Evolutionary conservation across 2,113 vertebrate species (phyloP).

Genomic region (Orientallactaga bullata): DNA sequence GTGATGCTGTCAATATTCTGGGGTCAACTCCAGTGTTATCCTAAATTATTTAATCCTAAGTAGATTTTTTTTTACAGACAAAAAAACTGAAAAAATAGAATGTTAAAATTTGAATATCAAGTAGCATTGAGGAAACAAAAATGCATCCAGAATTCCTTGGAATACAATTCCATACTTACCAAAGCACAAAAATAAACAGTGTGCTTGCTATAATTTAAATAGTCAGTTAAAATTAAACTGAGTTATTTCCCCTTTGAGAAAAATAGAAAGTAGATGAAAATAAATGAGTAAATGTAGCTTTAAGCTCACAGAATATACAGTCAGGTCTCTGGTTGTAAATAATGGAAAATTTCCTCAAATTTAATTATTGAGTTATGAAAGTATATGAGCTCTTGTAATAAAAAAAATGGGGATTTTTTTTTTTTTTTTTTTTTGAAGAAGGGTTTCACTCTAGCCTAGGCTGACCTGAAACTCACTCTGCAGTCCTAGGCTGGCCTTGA

Average conservation of each 20-base stretch:
- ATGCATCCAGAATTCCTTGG: background rate
- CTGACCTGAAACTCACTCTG: too few relatives aligned
- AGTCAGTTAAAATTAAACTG: slow-evolving; percentile 51
- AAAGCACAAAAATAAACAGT: slow-evolving; percentile 44
- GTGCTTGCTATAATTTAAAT: slow-evolving; percentile 7
- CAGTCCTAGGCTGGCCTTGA: too few relatives aligned
- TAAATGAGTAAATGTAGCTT: slow-evolving; percentile 4
- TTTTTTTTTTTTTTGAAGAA: too few relatives aligned
- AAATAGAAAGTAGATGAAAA: slow-evolving; percentile 57
- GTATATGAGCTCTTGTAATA: background rate
- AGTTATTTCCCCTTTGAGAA: slow-evolving; percentile 39
- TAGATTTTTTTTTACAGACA: background rate
- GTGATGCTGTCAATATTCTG: background rate
- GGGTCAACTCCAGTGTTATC: background rate
- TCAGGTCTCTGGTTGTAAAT: background rate
- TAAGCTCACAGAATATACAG: slow-evolving; percentile 7
- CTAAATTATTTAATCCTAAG: background rate
- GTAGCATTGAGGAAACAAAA: background rate
- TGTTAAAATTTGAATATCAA: slow-evolving; percentile 16
- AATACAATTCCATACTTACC: slow-evolving; percentile 15
- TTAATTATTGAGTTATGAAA: background rate
- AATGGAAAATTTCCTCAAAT: slow-evolving; percentile 8
- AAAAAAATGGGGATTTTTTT: background rate
- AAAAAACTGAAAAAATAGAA: background rate
- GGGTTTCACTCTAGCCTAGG: too few relatives aligned